These are phyloP conservation scores for Thymelicus lineola DNA, from an alignment of 2,888 invertebrate species.

Conservation along the genomic window DNA sequence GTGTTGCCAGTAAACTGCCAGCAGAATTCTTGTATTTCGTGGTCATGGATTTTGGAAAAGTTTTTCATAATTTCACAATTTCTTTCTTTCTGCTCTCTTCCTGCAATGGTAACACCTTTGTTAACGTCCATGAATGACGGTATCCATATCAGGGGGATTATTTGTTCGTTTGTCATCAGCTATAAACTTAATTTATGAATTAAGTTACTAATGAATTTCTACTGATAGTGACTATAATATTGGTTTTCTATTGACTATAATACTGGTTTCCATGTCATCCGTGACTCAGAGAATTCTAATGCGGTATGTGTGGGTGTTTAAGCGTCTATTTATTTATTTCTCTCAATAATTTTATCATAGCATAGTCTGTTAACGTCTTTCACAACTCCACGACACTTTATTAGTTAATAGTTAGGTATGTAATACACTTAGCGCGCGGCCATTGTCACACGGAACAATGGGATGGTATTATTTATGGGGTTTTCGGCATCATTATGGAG, in stretches of 20 bases:
- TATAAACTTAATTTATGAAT: no score
- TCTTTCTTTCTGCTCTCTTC: no score
- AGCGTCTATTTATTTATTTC: no score
- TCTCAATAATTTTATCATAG: background rate
- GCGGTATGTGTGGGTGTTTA: no score
- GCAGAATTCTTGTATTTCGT: background rate
- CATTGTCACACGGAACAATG: slow-evolving; percentile 46
- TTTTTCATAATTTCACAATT: no score
- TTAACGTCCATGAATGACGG: no score
- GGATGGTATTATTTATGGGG: slow-evolving; percentile 48
- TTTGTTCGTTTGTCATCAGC: no score
- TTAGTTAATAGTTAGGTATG: slow-evolving; percentile 46
- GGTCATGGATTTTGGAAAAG: background rate
- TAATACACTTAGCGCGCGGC: slow-evolving; percentile 39
- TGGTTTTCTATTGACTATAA: no score
- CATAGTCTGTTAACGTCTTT: slow-evolving; percentile 9
- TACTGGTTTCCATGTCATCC: background rate
- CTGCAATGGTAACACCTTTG: no score
- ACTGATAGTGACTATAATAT: no score
- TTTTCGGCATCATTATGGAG: slow-evolving; percentile 47
- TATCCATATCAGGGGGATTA: no score
- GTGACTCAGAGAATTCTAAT: background rate
- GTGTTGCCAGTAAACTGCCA: background rate
- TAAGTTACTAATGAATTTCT: no score
- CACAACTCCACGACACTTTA: slow-evolving; percentile 35